These are phyloP conservation scores for Corella eumyota DNA, from an alignment of 23 tunicate genomes.

Conservation along the genomic window DNA sequence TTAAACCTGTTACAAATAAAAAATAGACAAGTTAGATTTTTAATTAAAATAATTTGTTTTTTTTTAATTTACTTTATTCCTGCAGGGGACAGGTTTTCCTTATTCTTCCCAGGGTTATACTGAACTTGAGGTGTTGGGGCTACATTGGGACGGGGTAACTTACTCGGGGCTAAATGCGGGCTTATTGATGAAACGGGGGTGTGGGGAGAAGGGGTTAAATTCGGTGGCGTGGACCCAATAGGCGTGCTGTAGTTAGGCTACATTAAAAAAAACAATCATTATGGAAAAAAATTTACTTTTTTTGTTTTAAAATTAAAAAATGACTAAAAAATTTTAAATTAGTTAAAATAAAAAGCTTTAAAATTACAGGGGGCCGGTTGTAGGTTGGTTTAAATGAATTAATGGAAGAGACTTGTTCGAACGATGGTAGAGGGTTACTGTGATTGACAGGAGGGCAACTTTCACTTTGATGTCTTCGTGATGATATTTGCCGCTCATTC, in stretches of 20 bases:
- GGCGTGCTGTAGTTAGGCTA: conserved; percentile 97
- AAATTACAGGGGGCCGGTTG: conserved; percentile 44
- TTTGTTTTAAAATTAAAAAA: not conserved
- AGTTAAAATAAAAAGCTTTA: not conserved
- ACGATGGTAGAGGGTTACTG: conserved; percentile 4
- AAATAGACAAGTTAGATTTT: no score
- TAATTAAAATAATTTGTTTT: no score
- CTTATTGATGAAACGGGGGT: conserved; percentile 51
- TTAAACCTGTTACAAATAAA: no score
- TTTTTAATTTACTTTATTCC: no score
- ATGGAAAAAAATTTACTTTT: not conserved
- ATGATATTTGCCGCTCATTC: conserved; percentile 53
- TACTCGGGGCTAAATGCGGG: conserved; percentile 18
- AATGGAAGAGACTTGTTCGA: conserved; percentile 11
- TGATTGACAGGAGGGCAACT: conserved; percentile 18
- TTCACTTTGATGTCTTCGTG: conserved; percentile 15
- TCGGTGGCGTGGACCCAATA: conserved; percentile 56
- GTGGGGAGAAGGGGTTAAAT: conserved; percentile 26
- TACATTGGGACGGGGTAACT: conserved; percentile 30
- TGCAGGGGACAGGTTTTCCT: conserved; percentile 68
- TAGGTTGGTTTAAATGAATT: conserved; percentile 21
- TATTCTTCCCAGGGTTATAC: conserved; percentile 28
- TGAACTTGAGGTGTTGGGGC: conserved; percentile 14
- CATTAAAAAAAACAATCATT: not conserved
- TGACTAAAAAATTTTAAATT: not conserved